Base-by-base conservation (phyloP, 2,113 vertebrate species). In the Colius striatus region DNA sequence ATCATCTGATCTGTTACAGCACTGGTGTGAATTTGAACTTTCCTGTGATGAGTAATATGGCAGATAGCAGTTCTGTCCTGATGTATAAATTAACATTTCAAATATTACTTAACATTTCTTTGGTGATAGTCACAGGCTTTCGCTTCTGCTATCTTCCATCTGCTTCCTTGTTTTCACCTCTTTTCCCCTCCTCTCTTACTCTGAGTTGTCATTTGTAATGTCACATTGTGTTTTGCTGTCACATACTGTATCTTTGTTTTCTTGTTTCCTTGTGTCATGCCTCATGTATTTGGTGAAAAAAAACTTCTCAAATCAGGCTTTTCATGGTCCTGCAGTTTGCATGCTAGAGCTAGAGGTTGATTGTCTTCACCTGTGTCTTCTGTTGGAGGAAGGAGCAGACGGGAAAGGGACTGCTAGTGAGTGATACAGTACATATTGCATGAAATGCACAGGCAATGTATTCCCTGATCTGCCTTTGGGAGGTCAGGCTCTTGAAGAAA, bases 371-470 rank as follows among this genome's bases (percentile, higher is more conserved):
- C 6, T 11, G 0, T 20, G 13, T 34, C 17, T 58, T 30, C 16
- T 16, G 8, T 4, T 66, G 57, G 61, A 74, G 48, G 51, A 54
- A 51, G 61, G 55, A 54, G 11, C 41, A 45, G 63, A 18, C 22
- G 16, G 73, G 29, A 55, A 8, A 23, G n/a, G 41, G 26, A 13
- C 48, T 58, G 27, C 25, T 53, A 20, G 23, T 16, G 18, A 13
- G 38, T 41, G 38, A 41, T 29, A 7, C 9, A 11, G 11, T 30
- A 2, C 36, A 45, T 1, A 0, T 25, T 22, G 73, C 1, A 0
- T 16, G 26, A 30, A 73, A 32, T 25, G 29, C 8, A 15, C 0
- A 2, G 19, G 4, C 2, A 1, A 11, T 4, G 5, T 48, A 5
- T 54, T 82, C 55, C 17, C 10, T 61, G 3, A 15, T 62, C 16